Conservation (phyloP, 2,797 vertebrate genomes). For the Enteromius argenteus region DNA sequence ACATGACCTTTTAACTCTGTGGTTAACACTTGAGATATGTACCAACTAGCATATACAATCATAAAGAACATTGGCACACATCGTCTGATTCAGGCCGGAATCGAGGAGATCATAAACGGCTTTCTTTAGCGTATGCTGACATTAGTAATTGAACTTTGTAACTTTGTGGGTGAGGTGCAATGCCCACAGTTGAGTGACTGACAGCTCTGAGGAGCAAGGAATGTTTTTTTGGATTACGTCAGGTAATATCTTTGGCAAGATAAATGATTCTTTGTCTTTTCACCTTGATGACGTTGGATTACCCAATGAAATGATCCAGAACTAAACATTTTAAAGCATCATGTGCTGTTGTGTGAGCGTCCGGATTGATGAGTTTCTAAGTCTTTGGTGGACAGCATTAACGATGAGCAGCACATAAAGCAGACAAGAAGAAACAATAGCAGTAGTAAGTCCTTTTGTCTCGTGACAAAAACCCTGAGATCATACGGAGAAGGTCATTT, state of each 20-base stretch:
- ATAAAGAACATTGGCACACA: neutral
- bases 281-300: neutral
- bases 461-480: constrained; percentile 87
- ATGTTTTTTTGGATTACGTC: neutral
- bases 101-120: neutral
- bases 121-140: neutral
- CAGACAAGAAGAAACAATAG: constrained; percentile 42
- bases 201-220: neutral
- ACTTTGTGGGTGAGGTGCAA: neutral
- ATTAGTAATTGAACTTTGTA: constrained; percentile 18
- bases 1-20: neutral
- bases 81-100: neutral
- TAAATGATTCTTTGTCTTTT: constrained; percentile 13
- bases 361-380: constrained; percentile 34
- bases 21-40: constrained; percentile 4
- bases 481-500: constrained; percentile 79
- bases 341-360: neutral
- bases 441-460: constrained; percentile 43
- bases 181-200: neutral
- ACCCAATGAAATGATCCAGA: neutral
- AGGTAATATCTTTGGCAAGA: constrained; percentile 27
- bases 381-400: constrained; percentile 68
- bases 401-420: neutral
- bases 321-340: neutral
- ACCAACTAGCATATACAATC: neutral